These are phyloP conservation scores for Coregonus clupeaformis DNA, from an alignment of 2,113 vertebrate genomes.

Conservation along the genomic window DNA sequence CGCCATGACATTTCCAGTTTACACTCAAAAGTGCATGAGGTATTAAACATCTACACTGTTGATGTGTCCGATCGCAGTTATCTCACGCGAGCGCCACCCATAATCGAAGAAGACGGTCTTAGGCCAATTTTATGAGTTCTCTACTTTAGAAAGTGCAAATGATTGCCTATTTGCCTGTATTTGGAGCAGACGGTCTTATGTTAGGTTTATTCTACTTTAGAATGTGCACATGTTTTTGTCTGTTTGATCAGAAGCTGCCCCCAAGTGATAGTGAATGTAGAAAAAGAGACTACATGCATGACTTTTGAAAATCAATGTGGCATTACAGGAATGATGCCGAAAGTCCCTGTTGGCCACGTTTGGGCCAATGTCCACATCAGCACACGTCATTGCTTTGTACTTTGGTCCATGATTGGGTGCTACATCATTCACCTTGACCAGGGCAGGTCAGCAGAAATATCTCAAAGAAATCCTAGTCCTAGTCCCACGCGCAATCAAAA, in stretches of 20 bases:
- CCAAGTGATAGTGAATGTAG: not conserved
- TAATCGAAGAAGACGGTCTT: too few species aligned
- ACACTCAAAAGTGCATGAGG: slow-evolving; percentile 27
- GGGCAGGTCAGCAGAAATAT: not conserved
- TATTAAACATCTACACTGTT: slow-evolving; percentile 27
- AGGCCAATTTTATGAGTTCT: too few species aligned
- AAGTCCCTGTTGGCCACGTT: not conserved
- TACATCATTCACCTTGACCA: not conserved
- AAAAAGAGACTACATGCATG: not conserved
- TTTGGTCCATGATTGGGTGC: not conserved
- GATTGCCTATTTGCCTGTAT: slow-evolving; percentile 10
- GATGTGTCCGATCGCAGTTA: slow-evolving; percentile 5
- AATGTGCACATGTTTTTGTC: not conserved
- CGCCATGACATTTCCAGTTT: slow-evolving; percentile 44
- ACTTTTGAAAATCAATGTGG: too few species aligned
- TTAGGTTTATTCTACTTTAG: not conserved
- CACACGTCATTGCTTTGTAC: not conserved
- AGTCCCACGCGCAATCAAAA: not conserved
- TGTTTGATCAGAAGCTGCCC: not conserved
- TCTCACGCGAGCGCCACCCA: too few species aligned
- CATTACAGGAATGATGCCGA: too few species aligned
- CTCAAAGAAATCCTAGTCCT: not conserved
- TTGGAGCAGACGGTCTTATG: not conserved
- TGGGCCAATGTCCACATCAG: not conserved
- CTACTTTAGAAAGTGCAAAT: too few species aligned